Evolutionary conservation across 2,888 invertebrate species (phyloP), one percentile per base, ranked within the genome.

Genomic region (Notodonta dromedarius): DNA sequence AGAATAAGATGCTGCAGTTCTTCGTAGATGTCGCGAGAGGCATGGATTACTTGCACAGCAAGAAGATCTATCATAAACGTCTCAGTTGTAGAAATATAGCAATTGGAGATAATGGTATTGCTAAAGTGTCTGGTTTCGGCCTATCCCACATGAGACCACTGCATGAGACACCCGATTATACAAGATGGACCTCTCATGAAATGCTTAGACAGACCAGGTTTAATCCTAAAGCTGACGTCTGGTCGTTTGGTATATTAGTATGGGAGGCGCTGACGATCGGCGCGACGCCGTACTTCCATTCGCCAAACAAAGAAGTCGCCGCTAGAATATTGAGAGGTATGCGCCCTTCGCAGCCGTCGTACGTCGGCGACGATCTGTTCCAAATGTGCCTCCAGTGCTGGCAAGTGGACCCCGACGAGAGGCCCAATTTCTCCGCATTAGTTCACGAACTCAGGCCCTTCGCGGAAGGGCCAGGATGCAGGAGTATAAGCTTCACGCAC

Each of bases 241-340:
- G 98, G 98, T 96, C 97, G 0, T 97, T 96, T 84, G 97, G 96
- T 0, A 95, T 97, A 64, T 84, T 97, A 12, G 89, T 97, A 66
- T 98, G 98, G 98, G 98, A 98, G 87, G 95, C 96, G 65, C 94
- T 96, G 71, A 95, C 96, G 5, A 89, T 98, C 79, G 97, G 96
- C 48, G 97, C 95, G 1, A 98, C 98, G 0, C 97, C 96, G 0
- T 97, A 97, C 81, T 94, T 95, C 1, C 95, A 95, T 74, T 93
- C 96, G n/a, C 88, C 91, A 5, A 95, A 94, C 63, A 95, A 95
- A 74, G 96, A 97, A 76, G 94, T 97, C 0, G 88, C 95, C 0
- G 95, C 95, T 11, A 94, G 96, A 59, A 94, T 97, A 12, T 91
- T 95, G 66, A 94, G 95, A 65, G 97, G 97, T 0, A 93, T 96